Conservation (phyloP, 2,113 vertebrate genomes). For the Peromyscus californicus region DNA sequence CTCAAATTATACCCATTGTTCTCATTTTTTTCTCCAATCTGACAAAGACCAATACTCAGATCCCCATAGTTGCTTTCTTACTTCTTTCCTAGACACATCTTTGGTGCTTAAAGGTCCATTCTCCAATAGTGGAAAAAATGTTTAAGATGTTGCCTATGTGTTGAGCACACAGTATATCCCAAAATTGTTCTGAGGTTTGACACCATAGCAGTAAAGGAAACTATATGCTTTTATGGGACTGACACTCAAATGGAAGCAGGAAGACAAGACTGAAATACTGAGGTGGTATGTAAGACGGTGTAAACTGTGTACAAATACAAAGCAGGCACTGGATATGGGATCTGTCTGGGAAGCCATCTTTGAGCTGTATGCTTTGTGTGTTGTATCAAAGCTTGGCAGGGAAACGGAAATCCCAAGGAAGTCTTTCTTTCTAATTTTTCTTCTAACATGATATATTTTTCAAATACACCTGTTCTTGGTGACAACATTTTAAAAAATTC, state of each 20-base stretch:
- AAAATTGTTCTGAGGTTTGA: background rate
- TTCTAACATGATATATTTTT: background rate
- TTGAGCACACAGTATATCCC: background rate
- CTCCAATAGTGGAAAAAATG: background rate
- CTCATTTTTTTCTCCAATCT: background rate
- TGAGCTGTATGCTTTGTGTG: background rate
- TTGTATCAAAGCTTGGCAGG: background rate
- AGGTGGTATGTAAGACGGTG: background rate
- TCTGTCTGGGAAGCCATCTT: background rate
- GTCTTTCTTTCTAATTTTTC: slow-evolving; percentile 39
- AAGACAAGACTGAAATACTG: background rate
- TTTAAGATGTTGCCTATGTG: background rate
- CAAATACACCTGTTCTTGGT: background rate
- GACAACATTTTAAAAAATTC: background rate
- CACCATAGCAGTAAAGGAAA: background rate
- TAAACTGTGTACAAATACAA: background rate
- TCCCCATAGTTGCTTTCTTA: background rate
- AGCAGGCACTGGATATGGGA: background rate
- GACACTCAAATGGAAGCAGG: background rate
- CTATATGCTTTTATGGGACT: background rate
- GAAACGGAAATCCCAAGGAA: background rate
- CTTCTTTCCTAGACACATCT: background rate
- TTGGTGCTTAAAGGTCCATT: background rate
- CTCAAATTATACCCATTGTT: background rate
- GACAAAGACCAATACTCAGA: background rate